A percentile compares a stretch with the other conserved stretches of the same genome.
phyloP scores from a whole-genome alignment of 2,113 vertebrate species.

The Spea bombifrons region DNA sequence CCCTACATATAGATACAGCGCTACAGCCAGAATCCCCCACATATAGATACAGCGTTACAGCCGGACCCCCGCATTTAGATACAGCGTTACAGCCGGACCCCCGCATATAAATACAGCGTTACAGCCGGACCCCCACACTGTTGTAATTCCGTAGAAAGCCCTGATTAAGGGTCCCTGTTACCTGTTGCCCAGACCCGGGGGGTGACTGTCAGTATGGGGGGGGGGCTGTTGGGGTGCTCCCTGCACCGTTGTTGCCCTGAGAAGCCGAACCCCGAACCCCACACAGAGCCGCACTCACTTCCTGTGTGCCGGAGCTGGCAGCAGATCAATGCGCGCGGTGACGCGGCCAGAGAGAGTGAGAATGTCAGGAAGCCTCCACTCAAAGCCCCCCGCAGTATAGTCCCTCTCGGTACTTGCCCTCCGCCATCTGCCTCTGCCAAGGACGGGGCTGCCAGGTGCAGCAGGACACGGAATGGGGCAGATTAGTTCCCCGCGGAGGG shows the following conservation, averaged over 20 bases:
- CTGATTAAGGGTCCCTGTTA: not conserved
- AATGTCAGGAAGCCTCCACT: not conserved
- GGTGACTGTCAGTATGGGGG: not conserved
- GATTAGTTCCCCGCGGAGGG: slow-evolving; percentile 64
- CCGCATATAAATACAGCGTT: too few species aligned
- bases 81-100: too few species aligned
- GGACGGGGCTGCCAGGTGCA: too few species aligned
- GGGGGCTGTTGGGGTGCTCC: slow-evolving; percentile 8
- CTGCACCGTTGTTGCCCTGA: slow-evolving; percentile 25
- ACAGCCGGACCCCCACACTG: too few species aligned
- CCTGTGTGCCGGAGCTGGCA: slow-evolving; percentile 26
- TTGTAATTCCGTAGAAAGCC: not conserved
- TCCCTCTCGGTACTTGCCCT: not conserved
- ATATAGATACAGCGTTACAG: too few species aligned
- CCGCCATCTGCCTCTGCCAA: not conserved
- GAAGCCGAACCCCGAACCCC: not conserved
- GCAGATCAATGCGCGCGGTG: slow-evolving; percentile 22
- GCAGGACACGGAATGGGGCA: not conserved
- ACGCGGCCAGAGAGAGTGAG: not conserved
- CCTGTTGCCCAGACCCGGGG: slow-evolving; percentile 46
- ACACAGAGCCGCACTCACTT: slow-evolving; percentile 10
- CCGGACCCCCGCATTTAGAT: too few species aligned
- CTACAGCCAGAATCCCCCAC: too few species aligned
- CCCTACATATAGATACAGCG: too few species aligned
- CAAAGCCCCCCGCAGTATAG: not conserved